phyloP scores from a whole-genome alignment of 2,797 vertebrate genomes.

The Loriculus beryllinus region DNA sequence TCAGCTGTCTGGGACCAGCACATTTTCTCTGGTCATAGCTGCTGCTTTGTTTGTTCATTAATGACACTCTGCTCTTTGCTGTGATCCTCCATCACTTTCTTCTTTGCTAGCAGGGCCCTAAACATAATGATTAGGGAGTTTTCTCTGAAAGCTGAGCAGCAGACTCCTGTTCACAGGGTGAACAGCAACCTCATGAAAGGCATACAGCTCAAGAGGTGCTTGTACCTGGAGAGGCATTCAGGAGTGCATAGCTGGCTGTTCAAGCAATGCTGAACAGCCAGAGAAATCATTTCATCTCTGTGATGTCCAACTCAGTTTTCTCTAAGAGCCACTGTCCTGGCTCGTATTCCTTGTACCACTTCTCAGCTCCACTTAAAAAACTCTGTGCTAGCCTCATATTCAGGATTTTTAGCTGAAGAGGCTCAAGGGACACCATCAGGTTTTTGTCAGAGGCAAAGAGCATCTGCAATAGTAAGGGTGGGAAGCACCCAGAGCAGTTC shows the following conservation, averaged over 20 bases:
- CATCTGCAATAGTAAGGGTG: not conserved
- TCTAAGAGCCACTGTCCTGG: not conserved
- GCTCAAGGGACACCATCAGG: not conserved
- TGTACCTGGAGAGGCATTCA: constrained; percentile 25
- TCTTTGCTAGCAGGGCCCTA: not conserved
- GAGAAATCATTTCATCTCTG: not conserved
- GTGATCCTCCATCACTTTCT: constrained; percentile 8
- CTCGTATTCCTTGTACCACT: not conserved
- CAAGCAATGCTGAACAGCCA: not conserved
- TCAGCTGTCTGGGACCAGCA: not conserved
- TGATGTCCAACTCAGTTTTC: not conserved
- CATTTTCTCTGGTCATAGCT: not conserved
- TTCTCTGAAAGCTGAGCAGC: not conserved
- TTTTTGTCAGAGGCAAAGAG: not conserved
- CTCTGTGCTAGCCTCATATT: not conserved
- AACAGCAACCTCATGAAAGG: not conserved
- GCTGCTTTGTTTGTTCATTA: constrained; percentile 31
- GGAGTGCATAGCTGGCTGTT: not conserved
- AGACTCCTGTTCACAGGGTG: not conserved
- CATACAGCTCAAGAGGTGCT: constrained; percentile 37
- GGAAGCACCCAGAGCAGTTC: not conserved
- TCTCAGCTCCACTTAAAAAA: not conserved
- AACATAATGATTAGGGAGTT: constrained; percentile 20
- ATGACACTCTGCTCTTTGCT: not conserved
- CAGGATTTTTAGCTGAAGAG: not conserved